Conservation (phyloP, 2,113 vertebrate genomes). For the Tragulus kanchil region DNA sequence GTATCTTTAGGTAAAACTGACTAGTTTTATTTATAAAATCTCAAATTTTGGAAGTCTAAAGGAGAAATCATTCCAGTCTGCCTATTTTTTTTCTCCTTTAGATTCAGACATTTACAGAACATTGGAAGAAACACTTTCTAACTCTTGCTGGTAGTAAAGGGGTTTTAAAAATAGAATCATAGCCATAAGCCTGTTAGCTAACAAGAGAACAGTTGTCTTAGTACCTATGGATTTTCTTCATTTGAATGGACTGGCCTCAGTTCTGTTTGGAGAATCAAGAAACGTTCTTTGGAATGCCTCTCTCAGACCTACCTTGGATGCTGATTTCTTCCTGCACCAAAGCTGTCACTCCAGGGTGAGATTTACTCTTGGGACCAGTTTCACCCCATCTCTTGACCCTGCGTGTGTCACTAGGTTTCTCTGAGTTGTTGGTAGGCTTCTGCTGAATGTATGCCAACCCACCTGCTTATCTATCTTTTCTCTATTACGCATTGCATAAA, state of each 20-base stretch:
- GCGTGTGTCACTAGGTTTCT: constrained; percentile 60
- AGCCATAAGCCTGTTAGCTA: constrained; percentile 79
- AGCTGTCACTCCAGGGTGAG: constrained; percentile 61
- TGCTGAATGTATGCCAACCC: constrained; percentile 56
- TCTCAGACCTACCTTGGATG: constrained; percentile 45
- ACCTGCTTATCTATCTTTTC: constrained; percentile 68
- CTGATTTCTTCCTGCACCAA: constrained; percentile 47
- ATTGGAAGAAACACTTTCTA: constrained; percentile 74
- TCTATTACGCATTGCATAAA: constrained; percentile 24
- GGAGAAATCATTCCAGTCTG: constrained; percentile 79
- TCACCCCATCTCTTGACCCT: constrained; percentile 49
- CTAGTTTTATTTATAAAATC: constrained; percentile 77
- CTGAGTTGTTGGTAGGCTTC: constrained; percentile 55
- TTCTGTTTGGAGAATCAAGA: constrained; percentile 64
- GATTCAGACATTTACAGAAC: constrained; percentile 73
- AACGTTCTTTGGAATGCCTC: constrained; percentile 68
- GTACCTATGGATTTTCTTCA: constrained; percentile 55
- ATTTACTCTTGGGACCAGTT: constrained; percentile 43
- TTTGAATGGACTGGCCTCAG: constrained; percentile 65
- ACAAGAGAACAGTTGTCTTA: constrained; percentile 52
- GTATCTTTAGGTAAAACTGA: constrained; percentile 80
- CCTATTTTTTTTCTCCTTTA: constrained; percentile 74
- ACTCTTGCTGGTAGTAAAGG: constrained; percentile 81
- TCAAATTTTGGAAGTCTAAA: constrained; percentile 75
- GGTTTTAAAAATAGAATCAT: constrained; percentile 80